Percentiles rank a stretch among this genome's conserved stretches.
phyloP scores from a whole-genome alignment of 2,888 invertebrate genomes.

The Hipparchia semele region DNA sequence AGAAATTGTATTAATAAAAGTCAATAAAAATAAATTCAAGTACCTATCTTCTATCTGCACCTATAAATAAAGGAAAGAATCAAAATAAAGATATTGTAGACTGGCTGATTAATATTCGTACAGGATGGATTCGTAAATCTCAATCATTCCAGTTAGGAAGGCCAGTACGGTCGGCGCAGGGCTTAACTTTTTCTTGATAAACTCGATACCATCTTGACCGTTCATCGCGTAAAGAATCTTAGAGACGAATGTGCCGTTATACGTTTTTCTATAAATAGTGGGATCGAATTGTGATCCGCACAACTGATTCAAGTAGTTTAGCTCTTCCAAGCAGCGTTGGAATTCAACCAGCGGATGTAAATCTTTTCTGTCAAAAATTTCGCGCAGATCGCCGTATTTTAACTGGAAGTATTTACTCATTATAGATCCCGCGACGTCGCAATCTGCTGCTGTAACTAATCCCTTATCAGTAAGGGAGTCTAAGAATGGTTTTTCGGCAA shows the following conservation, averaged over 20 bases:
- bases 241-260: constrained; percentile 52
- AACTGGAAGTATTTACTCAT: constrained; percentile 41
- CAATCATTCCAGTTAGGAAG: constrained; percentile 13
- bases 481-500: constrained; percentile 13
- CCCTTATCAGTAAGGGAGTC: constrained; percentile 27
- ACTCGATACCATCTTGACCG: constrained; percentile 11
- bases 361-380: constrained; percentile 37
- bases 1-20: too few species aligned
- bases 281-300: constrained; percentile 49
- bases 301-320: constrained; percentile 53
- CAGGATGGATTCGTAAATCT: constrained; percentile 14
- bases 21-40: too few species aligned
- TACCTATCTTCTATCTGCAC: too few species aligned
- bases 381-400: constrained; percentile 19
- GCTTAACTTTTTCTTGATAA: constrained; percentile 11
- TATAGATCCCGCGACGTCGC: constrained; percentile 34
- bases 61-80: too few species aligned
- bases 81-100: too few species aligned
- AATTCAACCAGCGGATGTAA: constrained; percentile 48
- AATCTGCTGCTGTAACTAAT: constrained; percentile 37
- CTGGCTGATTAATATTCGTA: constrained; percentile 4
- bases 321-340: constrained; percentile 49
- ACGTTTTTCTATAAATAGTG: constrained; percentile 46
- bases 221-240: constrained; percentile 37
- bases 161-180: constrained; percentile 19